Conservation (phyloP, 2,888 invertebrate genomes). For the Lysandra coridon region DNA sequence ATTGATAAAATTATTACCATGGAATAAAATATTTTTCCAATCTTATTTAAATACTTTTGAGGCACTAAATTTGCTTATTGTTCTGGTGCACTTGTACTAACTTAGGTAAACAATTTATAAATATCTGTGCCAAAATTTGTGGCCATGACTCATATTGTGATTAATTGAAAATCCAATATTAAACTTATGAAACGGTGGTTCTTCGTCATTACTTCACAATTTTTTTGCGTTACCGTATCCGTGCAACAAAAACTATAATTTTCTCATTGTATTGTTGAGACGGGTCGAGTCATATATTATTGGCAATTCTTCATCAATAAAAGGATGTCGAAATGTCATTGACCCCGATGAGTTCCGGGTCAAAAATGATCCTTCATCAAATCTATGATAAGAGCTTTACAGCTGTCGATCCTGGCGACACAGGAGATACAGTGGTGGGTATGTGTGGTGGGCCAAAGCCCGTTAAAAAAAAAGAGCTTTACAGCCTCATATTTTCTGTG, state of each 20-base stretch:
- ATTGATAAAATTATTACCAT: background rate
- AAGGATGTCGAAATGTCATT: conserved; percentile 24
- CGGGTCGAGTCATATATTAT: conserved; percentile 18
- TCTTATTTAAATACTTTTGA: background rate
- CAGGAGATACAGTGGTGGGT: no score
- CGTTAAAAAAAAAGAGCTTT: background rate
- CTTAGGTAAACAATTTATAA: background rate
- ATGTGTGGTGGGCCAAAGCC: no score
- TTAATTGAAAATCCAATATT: conserved; percentile 1
- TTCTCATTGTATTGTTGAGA: conserved; percentile 25
- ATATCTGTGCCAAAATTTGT: background rate
- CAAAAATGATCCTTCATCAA: conserved; percentile 16
- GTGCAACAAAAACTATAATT: conserved; percentile 26
- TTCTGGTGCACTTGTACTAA: background rate
- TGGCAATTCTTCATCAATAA: conserved; percentile 24
- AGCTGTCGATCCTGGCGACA: background rate
- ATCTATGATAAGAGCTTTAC: background rate
- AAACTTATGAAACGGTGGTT: background rate
- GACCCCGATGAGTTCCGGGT: conserved; percentile 23
- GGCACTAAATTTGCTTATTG: background rate
- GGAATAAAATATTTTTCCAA: background rate
- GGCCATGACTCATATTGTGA: background rate
- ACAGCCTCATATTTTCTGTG: background rate
- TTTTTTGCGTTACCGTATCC: conserved; percentile 9
- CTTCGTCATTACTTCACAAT: conserved; percentile 13